Evolutionary conservation across 2,113 vertebrate species (phyloP).

Genomic region (Rhinolophus sinicus): DNA sequence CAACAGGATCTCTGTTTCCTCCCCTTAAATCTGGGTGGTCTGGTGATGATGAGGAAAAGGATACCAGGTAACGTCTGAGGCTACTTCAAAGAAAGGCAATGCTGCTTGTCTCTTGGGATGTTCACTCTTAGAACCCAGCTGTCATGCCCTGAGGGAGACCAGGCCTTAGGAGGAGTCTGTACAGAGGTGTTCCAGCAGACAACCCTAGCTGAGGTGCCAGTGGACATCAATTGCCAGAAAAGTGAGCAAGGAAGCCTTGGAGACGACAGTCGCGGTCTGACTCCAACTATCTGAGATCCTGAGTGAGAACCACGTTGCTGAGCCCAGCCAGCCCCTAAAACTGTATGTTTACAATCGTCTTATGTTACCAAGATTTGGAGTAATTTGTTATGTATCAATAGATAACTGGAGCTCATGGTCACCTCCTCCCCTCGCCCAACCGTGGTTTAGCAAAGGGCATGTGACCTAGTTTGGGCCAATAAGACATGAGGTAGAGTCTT

Average conservation of each 20-base stretch:
- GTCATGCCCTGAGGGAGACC: neutral
- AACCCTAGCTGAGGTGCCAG: neutral
- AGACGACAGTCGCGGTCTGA: neutral
- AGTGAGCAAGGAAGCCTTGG: neutral
- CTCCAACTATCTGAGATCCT: neutral
- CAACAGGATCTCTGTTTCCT: neutral
- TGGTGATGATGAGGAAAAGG: neutral
- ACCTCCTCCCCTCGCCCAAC: neutral
- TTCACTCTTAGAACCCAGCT: neutral
- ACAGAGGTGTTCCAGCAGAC: neutral
- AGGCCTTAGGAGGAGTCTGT: neutral
- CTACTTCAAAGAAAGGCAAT: neutral
- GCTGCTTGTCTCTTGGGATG: neutral
- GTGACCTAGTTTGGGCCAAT: neutral
- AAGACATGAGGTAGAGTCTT: neutral
- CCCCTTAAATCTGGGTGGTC: neutral
- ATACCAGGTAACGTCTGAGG: neutral
- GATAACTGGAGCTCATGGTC: neutral
- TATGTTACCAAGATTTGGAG: neutral
- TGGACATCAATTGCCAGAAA: neutral
- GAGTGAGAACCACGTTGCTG: neutral
- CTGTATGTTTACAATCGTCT: neutral
- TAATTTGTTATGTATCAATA: neutral
- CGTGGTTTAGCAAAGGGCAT: neutral
- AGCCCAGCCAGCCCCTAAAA: neutral